phyloP scores from a whole-genome alignment of 2,113 vertebrate genomes.

The Eubucco bourcierii region DNA sequence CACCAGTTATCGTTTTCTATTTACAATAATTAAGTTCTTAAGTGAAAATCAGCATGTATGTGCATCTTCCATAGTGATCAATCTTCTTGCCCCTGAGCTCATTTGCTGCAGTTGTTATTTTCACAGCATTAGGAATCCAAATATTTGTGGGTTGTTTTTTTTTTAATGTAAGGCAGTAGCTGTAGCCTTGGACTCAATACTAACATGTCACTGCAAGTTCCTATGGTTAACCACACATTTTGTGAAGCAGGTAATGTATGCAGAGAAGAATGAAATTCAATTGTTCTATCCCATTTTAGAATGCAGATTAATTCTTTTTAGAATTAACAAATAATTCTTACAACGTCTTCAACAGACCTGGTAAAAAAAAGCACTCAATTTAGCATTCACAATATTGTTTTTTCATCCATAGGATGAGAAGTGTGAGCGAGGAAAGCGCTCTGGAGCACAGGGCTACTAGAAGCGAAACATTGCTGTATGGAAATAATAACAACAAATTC shows the following conservation, averaged over 20 bases:
- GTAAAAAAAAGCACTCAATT: not conserved
- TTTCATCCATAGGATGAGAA: not conserved
- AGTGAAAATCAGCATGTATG: not conserved
- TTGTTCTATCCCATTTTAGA: not conserved
- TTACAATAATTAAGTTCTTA: not conserved
- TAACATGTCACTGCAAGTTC: accelerated
- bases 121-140: not conserved
- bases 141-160: not conserved
- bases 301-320: not conserved
- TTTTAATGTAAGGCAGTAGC: not conserved
- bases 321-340: not conserved
- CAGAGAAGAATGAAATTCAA: not conserved
- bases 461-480: not conserved
- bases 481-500: not conserved
- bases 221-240: not conserved
- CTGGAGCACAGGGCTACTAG: not conserved
- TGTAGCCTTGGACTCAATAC: not conserved
- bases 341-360: not conserved
- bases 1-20: not conserved
- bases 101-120: not conserved
- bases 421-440: not conserved
- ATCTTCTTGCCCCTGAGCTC: not conserved
- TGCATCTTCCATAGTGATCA: not conserved
- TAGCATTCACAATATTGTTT: not conserved
- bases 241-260: not conserved